Base-by-base conservation (phyloP, 2,888 invertebrate genomes). In the Scaptomyza parva region DNA sequence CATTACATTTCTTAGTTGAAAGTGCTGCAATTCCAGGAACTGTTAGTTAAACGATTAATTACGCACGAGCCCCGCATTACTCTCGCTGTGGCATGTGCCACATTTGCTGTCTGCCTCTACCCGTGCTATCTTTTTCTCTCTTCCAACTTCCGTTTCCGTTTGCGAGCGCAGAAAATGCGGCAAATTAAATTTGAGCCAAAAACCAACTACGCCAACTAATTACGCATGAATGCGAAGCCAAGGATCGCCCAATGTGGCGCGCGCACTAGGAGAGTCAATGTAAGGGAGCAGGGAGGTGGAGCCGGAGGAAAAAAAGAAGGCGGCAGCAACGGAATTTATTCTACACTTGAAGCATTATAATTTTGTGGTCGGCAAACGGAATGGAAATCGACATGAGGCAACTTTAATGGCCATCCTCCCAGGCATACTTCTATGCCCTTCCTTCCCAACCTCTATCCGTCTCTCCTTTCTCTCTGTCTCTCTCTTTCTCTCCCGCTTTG, bases 281-380 rank as follows among this genome's bases (percentile, higher is more conserved):
- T 57, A 48, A 41, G 45, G 17, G 44, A 18, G 35, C 37, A 37
- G n/a, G 8, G 14, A 35, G 5, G 12, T 17, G 18, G 12, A 18
- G 12, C 8, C 35, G 14, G 12, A 30, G 18, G 26, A 18, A 22
- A 68, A 35, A 54, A 47, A 41, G 24, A 54, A 65, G 52, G 59
- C 54, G 74, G 35, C 47, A 73, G 37, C 47, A 58, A 47, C 59
- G 70, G 67, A 84, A 87, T 84, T 84, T 84, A 82, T 84, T 85
- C 70, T 71, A 85, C 84, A 87, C 84, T 84, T 75, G 73, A 85
- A 87, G 86, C 79, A 85, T 85, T 87, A 82, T 87, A 85, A 87
- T 87, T 37, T 87, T 78, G 86, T 75, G 79, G 81, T 44, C 50
- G 70, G 48, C 63, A 82, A 72, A 66, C 60, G 48, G 66, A 58